Evolutionary conservation across 2,797 vertebrate species (phyloP).

Genomic region (Propithecus deckenii): DNA sequence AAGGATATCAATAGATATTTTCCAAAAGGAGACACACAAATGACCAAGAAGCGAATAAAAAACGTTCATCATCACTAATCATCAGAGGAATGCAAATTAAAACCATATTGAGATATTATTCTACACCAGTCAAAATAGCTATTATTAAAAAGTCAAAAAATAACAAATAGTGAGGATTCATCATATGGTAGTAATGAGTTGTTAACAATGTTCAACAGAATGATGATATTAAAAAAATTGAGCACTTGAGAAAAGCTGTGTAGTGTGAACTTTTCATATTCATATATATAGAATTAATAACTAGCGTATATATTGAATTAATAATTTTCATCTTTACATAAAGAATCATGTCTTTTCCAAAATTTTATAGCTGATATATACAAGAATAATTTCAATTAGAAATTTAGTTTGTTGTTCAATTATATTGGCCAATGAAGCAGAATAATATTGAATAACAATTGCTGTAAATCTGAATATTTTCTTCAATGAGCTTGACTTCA

Average conservation of each 20-base stretch:
- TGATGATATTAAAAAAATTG: not conserved
- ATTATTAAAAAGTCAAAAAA: not conserved
- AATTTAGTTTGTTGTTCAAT: not conserved
- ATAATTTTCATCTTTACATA: not conserved
- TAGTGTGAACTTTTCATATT: not conserved
- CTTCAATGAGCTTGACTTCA: slow-evolving; percentile 26
- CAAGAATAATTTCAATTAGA: not conserved
- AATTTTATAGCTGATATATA: not conserved
- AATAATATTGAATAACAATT: not conserved
- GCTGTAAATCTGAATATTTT: slow-evolving; percentile 37
- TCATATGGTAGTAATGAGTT: not conserved
- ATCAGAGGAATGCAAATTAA: not conserved
- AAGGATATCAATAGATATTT: not conserved
- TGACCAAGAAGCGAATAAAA: not conserved
- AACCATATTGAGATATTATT: not conserved
- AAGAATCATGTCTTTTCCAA: not conserved
- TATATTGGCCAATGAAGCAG: not conserved
- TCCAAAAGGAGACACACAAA: not conserved
- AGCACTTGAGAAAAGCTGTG: not conserved
- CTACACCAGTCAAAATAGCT: not conserved
- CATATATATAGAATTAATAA: not conserved
- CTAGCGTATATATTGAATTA: not conserved
- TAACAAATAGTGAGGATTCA: not conserved
- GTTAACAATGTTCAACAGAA: not conserved
- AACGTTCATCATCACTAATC: not conserved